Evolutionary conservation across 2,888 invertebrate genomes (phyloP).

Genomic region (Rhingia rostrata): DNA sequence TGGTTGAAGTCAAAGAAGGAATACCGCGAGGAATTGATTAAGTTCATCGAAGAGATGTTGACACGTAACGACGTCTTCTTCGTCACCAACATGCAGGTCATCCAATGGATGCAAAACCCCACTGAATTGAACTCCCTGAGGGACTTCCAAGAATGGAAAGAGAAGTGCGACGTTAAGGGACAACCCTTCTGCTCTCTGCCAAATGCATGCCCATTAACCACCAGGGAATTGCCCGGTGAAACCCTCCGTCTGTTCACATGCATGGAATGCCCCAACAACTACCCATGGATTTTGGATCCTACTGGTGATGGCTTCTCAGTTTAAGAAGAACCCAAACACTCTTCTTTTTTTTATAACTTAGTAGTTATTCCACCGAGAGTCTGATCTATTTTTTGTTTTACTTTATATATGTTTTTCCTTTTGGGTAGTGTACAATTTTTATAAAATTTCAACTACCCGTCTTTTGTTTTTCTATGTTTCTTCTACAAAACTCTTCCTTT

Average conservation of each 20-base stretch:
- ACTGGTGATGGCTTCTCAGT: slow-evolving; percentile 96
- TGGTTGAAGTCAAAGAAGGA: slow-evolving; percentile 97
- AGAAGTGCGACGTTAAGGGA: slow-evolving; percentile 96
- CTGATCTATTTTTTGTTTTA: slow-evolving; percentile 78
- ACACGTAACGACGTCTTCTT: slow-evolving; percentile 95
- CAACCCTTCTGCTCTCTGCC: slow-evolving; percentile 96
- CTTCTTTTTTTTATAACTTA: slow-evolving; percentile 74
- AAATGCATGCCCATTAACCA: slow-evolving; percentile 94
- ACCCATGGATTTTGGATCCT: slow-evolving; percentile 97
- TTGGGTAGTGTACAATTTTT: slow-evolving; percentile 59
- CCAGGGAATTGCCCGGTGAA: slow-evolving; percentile 95
- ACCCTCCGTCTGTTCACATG: slow-evolving; percentile 96
- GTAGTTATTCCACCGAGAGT: slow-evolving; percentile 83
- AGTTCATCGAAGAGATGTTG: slow-evolving; percentile 96
- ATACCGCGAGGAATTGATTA: slow-evolving; percentile 94
- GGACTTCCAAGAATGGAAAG: slow-evolving; percentile 98
- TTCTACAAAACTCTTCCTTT: slow-evolving; percentile 14
- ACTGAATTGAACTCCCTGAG: slow-evolving; percentile 92
- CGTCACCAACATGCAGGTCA: slow-evolving; percentile 94
- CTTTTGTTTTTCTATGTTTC: slow-evolving; percentile 35
- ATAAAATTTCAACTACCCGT: slow-evolving; percentile 64
- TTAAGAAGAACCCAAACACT: slow-evolving; percentile 82
- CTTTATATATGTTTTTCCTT: slow-evolving; percentile 46
- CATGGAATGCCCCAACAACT: slow-evolving; percentile 97
- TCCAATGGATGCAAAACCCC: slow-evolving; percentile 98